These are phyloP conservation scores for Heliconius erato DNA, from an alignment of 2,888 invertebrate genomes.

Conservation along the genomic window DNA sequence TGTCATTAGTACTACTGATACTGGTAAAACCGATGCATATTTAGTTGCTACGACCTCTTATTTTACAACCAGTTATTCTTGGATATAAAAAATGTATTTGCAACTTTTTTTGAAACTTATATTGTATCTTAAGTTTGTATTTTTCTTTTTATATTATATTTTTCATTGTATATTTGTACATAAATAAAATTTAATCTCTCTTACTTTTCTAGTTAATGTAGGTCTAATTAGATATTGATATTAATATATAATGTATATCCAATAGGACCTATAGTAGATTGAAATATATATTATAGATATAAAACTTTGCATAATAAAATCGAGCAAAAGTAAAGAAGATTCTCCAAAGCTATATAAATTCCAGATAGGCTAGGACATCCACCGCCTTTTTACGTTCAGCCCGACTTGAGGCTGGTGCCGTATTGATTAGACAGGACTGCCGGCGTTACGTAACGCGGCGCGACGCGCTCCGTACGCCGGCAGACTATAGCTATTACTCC, in stretches of 20 bases:
- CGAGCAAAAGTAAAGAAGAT: neutral
- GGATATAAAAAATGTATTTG: neutral
- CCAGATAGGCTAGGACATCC: constrained; percentile 59
- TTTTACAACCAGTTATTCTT: neutral
- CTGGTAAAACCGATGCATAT: neutral
- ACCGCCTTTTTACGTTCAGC: constrained; percentile 70
- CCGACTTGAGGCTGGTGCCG: constrained; percentile 72
- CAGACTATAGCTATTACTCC: constrained; percentile 60
- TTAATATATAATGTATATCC: neutral
- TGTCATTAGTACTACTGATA: neutral
- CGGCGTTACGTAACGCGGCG: constrained; percentile 76
- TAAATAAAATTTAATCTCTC: too few species aligned
- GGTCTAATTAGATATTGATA: neutral
- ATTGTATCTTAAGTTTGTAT: too few species aligned
- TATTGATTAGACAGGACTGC: constrained; percentile 82
- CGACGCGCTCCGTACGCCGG: constrained; percentile 68
- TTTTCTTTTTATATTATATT: too few species aligned
- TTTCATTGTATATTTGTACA: too few species aligned
- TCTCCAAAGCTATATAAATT: neutral
- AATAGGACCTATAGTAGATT: neutral
- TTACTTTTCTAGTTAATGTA: too few species aligned
- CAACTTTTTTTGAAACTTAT: neutral
- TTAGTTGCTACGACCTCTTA: neutral
- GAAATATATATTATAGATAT: neutral
- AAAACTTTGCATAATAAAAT: neutral